Percentiles rank a stretch among this genome's conserved stretches.
Conservation (phyloP, 2,113 vertebrate genomes). For the Myiagra hebetior region DNA sequence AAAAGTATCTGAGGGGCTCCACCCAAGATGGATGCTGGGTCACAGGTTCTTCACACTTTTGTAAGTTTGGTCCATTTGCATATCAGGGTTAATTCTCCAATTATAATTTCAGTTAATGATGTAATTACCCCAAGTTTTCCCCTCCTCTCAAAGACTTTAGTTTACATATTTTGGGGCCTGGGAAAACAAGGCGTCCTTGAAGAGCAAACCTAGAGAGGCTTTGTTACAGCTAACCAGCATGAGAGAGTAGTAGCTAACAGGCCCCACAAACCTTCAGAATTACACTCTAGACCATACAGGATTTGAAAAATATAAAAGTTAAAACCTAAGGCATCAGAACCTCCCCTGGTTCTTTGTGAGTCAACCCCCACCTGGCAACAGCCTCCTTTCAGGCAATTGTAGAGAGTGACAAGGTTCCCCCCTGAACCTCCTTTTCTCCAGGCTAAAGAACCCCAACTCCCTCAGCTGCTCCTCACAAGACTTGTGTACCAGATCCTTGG, state of each 20-base stretch:
- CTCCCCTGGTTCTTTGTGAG: background rate
- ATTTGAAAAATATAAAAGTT: background rate
- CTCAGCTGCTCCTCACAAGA: background rate
- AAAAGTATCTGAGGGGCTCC: background rate
- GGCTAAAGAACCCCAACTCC: background rate
- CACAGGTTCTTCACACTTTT: background rate
- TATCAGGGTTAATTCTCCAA: background rate
- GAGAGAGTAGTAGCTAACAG: background rate
- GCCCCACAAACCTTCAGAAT: background rate
- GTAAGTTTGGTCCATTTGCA: background rate
- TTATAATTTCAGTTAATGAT: background rate
- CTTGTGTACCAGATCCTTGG: background rate
- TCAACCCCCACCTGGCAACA: background rate
- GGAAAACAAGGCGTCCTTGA: background rate
- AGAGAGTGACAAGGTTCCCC: fast-evolving
- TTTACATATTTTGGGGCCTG: background rate
- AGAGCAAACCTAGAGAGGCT: background rate
- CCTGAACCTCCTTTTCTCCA: background rate
- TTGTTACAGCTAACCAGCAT: background rate
- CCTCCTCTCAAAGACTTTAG: background rate
- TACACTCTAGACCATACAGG: background rate
- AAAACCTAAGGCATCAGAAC: background rate
- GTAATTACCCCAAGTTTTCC: background rate
- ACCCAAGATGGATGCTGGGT: background rate
- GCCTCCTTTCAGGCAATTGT: background rate